Base-by-base conservation (phyloP, 2,797 vertebrate genomes). In the Pseudotriccus pelzelni region DNA sequence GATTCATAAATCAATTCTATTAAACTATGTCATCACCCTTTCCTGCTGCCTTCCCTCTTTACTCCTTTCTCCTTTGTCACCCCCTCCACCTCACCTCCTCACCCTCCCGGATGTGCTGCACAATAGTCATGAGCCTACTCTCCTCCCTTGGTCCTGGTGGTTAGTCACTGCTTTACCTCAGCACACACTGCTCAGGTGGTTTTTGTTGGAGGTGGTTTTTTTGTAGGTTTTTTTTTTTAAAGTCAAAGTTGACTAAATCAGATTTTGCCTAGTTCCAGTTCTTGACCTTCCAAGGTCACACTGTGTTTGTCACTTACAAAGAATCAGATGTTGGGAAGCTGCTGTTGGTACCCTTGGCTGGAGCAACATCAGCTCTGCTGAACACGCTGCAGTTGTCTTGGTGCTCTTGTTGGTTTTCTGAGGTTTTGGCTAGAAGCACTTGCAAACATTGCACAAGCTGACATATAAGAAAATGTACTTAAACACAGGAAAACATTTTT, bases 1-100 rank as follows among this genome's bases (percentile, higher is more conserved):
- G 92, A 95, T 89, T 96, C 90, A 95, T 95, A 90, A 93, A 94
- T 95, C 93, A 93, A 14, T 73, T 90, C 59, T 93, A 60, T 84
- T 87, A 93, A 93, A 58, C 37, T 63, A 88, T 96, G 93, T 91
- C 93, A 93, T 96, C 91, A 84, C 55, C 73, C 18, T 76, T 95
- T 96, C 91, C 90, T 90, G 62, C 55, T 81, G 58, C 90, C 73
- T 93, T 91, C 53, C 28, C 14, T 90, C 69, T 83, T 91, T 62
- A 50, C 46, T 89, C 66, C 36, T 47, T 66, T 84, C 80, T 93
- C 75, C 41, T 76, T 20, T 0, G 0, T 47, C 49, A 93, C 62
- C 47, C 58, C 39, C 58, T 75, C 47, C 7, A 2, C 66, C 25
- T 41, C 60, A 67, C 41, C 89, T 80, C 69, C 62, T 92, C 9